Evolutionary conservation across 2,888 invertebrate species (phyloP).

Genomic region (Rhodophaea formosa): DNA sequence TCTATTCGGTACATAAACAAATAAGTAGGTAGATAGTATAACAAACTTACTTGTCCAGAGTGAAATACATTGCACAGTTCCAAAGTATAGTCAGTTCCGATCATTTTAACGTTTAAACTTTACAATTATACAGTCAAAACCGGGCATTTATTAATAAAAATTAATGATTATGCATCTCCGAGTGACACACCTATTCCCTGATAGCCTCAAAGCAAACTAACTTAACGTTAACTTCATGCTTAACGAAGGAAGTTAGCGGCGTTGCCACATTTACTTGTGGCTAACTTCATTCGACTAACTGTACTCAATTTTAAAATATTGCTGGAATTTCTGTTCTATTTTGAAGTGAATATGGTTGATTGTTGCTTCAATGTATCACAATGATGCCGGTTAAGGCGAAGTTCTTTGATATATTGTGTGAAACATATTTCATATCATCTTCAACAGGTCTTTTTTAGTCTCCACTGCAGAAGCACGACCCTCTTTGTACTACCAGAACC

Average conservation of each 20-base stretch:
- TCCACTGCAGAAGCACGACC: no score
- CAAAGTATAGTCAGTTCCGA: conserved; percentile 91
- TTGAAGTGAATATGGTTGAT: rapidly evolving
- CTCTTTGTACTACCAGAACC: no score
- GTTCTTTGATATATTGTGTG: neutral
- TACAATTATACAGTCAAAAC: conserved; percentile 26
- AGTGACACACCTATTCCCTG: conserved; percentile 45
- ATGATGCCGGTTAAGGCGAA: neutral
- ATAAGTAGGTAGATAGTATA: conserved; percentile 3
- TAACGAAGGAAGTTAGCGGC: conserved; percentile 42
- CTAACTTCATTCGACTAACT: conserved; percentile 54
- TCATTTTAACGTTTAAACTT: conserved; percentile 77
- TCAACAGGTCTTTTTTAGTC: no score
- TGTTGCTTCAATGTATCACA: conserved; percentile 17
- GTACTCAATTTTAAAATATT: conserved; percentile 42
- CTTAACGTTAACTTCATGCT: conserved; percentile 56
- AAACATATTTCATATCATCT: neutral
- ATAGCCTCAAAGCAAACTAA: conserved; percentile 49
- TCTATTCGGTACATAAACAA: conserved; percentile 11
- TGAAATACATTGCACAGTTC: conserved; percentile 94
- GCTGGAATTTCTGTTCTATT: conserved; percentile 26
- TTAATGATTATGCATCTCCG: conserved; percentile 37
- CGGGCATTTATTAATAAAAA: conserved; percentile 35
- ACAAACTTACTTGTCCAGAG: conserved; percentile 87
- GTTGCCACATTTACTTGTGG: conserved; percentile 57